A percentile compares a stretch with the other conserved stretches of the same genome.
phyloP scores from a whole-genome alignment of 1,140 invertebrate species.

The Adelges cooleyi region DNA sequence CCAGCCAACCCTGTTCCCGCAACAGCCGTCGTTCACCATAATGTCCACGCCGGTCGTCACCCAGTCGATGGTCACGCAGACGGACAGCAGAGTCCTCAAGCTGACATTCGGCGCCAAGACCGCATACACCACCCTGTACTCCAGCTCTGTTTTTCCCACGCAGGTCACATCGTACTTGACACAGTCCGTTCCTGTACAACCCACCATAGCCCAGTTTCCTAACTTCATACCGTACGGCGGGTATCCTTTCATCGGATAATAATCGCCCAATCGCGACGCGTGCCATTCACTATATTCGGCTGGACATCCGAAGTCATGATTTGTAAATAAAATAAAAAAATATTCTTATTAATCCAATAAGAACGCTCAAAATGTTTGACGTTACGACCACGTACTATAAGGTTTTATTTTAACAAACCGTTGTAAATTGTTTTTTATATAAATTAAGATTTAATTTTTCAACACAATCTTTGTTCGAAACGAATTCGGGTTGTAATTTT shows the following conservation, averaged over 20 bases:
- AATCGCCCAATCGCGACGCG: background rate
- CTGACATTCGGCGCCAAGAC: constrained; percentile 80
- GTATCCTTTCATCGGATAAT: constrained; percentile 4
- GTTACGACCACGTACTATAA: no score
- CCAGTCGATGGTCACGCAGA: constrained; percentile 65
- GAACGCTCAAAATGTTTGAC: no score
- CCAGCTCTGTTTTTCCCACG: constrained; percentile 72
- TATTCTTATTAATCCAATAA: no score
- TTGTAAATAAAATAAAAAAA: background rate
- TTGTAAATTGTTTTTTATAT: no score
- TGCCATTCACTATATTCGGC: background rate
- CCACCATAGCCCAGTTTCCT: constrained; percentile 56
- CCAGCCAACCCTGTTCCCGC: constrained; percentile 40
- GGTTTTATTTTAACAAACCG: no score
- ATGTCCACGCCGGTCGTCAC: constrained; percentile 70
- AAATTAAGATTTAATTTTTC: no score
- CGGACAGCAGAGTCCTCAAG: constrained; percentile 69
- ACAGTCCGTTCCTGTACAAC: constrained; percentile 59
- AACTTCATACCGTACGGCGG: constrained; percentile 40
- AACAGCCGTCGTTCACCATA: constrained; percentile 57
- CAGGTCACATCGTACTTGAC: constrained; percentile 69
- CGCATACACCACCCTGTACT: constrained; percentile 72
- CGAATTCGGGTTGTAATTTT: no score
- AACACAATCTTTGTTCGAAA: no score
- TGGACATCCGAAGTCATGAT: background rate